These are phyloP conservation scores for Clistopyga incitator DNA, from an alignment of 2,888 invertebrate genomes.

Conservation along the genomic window DNA sequence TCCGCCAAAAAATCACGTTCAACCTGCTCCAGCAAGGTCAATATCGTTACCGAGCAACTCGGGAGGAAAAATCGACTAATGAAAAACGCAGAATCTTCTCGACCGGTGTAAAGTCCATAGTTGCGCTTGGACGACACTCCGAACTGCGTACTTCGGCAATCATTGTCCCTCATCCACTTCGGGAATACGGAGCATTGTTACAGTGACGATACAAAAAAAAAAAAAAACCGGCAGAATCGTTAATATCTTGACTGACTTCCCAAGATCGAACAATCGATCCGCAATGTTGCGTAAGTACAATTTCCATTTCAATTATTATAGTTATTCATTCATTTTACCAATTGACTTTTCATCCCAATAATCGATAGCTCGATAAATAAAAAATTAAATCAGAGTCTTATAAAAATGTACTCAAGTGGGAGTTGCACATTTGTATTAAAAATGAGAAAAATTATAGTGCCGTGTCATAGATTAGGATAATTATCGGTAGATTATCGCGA, in stretches of 20 bases:
- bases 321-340: too few species aligned
- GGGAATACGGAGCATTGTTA: not conserved
- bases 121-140: not conserved
- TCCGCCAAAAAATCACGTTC: not conserved
- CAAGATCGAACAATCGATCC: not conserved
- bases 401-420: too few species aligned
- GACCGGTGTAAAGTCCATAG: not conserved
- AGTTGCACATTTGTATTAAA: too few species aligned
- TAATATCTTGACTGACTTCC: not conserved
- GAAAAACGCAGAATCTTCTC: conserved; percentile 1
- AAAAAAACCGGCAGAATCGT: not conserved
- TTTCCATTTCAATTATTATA: too few species aligned
- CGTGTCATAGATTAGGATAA: too few species aligned
- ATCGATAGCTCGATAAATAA: not conserved
- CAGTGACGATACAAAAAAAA: not conserved
- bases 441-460: too few species aligned
- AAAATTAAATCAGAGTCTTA: too few species aligned
- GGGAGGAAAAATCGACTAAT: not conserved
- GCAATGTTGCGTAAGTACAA: conserved; percentile 16
- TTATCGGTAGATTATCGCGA: too few species aligned
- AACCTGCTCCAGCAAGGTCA: conserved; percentile 4
- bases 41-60: not conserved
- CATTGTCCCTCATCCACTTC: not conserved
- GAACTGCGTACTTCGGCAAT: not conserved
- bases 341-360: too few species aligned